Evolutionary conservation across 2,797 vertebrate genomes (phyloP), one percentile per base, ranked within the genome.

Genomic region (Lacerta agilis): DNA sequence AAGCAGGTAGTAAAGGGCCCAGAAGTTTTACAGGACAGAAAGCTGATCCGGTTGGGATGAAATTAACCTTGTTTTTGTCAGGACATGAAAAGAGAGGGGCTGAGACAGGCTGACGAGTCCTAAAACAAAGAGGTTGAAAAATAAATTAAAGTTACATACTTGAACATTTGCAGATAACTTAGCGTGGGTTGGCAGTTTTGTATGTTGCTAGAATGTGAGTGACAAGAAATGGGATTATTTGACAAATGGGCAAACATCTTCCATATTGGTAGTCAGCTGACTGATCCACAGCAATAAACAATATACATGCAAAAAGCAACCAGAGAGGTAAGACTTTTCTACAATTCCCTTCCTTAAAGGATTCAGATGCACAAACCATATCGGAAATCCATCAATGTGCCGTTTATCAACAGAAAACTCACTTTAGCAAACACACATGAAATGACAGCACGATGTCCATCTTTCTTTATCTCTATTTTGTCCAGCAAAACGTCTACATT

Each of bases 31-130:
- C 98, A 58, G 98, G 98, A 97, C 98, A 99, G 97, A 99, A 99
- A 96, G 98, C 98, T 13, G 98, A 98, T 96, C 98, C 98, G 2
- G 98, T 98, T 80, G 98, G 98, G 96, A 98, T 98, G 97, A 99
- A 99, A 97, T 99, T 99, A 97, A 99, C 98, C 96, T 99, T 99
- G 97, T 99, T 99, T 98, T 98, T 99, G 98, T 99, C 98, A 81
- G 98, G 98, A 93, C 98, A 99, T 88, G 98, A 99, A 97, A 99
- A 98, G 95, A 98, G 98, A 93, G 98, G 98, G 96, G 98, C 97
- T 95, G 98, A 97, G 97, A 98, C 96, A 93, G 98, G 98, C 96
- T 98, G 97, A 90, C 97, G 98, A 92, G 98, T 98, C 96, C 98
- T 99, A 86, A 72, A 92, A 96, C 0, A 85, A 92, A 89, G 38